These are phyloP conservation scores for Carassius auratus DNA, from an alignment of 2,113 vertebrate genomes.

Conservation along the genomic window DNA sequence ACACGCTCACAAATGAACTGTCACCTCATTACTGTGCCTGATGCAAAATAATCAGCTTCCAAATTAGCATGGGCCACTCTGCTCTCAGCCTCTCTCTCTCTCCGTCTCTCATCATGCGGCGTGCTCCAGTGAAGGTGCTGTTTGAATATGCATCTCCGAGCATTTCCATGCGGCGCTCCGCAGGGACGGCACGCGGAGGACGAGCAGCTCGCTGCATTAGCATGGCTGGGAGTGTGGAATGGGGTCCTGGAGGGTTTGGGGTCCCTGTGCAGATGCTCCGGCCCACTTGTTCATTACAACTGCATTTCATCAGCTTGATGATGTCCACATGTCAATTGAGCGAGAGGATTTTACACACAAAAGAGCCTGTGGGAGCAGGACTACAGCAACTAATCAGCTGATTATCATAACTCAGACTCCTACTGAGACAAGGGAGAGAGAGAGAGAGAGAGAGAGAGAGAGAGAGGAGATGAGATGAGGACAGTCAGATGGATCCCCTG, in stretches of 20 bases:
- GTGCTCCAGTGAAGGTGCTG: conserved; percentile 80
- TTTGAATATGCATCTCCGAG: conserved; percentile 99
- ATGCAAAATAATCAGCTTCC: conserved; percentile 99
- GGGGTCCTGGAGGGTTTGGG: conserved; percentile 92
- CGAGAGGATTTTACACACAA: conserved; percentile 99
- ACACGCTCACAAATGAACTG: conserved; percentile 98
- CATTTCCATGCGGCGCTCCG: conserved; percentile 89
- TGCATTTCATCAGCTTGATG: conserved; percentile 99
- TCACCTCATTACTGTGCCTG: conserved; percentile 99
- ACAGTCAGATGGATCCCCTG: conserved; percentile 60
- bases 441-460: conserved; percentile 46
- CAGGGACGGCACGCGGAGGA: conserved; percentile 91
- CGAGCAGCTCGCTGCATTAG: conserved; percentile 99
- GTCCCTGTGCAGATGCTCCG: conserved; percentile 95
- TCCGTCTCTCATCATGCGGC: conserved; percentile 58
- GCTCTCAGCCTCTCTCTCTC: conserved; percentile 60
- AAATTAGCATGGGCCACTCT: conserved; percentile 96
- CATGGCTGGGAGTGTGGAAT: conserved; percentile 97
- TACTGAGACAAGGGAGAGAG: conserved; percentile 52
- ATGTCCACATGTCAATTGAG: conserved; percentile 99
- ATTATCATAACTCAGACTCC: conserved; percentile 99
- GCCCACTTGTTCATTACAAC: conserved; percentile 99
- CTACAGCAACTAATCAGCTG: conserved; percentile 99
- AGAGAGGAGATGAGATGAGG: conserved; percentile 59
- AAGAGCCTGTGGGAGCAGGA: conserved; percentile 99